Evolutionary conservation across 2,888 invertebrate genomes (phyloP), one percentile per base, ranked within the genome.

Genomic region (Caenorhabditis japonica): DNA sequence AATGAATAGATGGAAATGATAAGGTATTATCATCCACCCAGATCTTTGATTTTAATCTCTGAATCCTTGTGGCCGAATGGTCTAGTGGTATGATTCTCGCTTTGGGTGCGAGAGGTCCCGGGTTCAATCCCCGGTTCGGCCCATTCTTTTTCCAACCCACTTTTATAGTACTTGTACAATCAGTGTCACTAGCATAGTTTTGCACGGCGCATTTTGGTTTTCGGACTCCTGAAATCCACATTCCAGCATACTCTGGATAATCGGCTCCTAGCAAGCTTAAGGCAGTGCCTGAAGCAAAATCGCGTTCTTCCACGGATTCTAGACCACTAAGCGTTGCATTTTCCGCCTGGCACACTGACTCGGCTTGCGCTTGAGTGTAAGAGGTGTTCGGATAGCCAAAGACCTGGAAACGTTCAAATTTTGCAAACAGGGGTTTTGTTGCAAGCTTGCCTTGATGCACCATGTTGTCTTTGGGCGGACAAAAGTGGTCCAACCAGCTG

Each of bases 71-170:
- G 75, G 75, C 71, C 75, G 76, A 72, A 76, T 87, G 86, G 86
- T 87, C 85, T 85, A 85, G 85, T 83, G 86, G 86, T 85, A 85
- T 85, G 86, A 87, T 85, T 87, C 86, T 87, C 85, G 86, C 85
- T 87, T 85, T 80, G 85, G 85, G 86, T 85, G 86, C 86, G 86
- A 87, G 85, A 85, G 86, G 85, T 7, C 27, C 47, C 10, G 15
- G 27, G 27, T 47, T 15, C 3, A 21, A 15, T 47, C 17, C 7
- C 13, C 52, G 52, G 38, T 52, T 52, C 52, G 52, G 38, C 52
- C 34, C 51, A 39, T 53, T 27, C 38, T 21, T 53, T 52, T 53
- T 61, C n/a, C n/a, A n/a, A n/a, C n/a, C 51, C 36, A 47, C 17
- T 10, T 39, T 12, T 15, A 39, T 27, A 8, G 49, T n/a, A 1